phyloP scores from a whole-genome alignment of 2,888 invertebrate genomes.

The Tortricodes alternella region DNA sequence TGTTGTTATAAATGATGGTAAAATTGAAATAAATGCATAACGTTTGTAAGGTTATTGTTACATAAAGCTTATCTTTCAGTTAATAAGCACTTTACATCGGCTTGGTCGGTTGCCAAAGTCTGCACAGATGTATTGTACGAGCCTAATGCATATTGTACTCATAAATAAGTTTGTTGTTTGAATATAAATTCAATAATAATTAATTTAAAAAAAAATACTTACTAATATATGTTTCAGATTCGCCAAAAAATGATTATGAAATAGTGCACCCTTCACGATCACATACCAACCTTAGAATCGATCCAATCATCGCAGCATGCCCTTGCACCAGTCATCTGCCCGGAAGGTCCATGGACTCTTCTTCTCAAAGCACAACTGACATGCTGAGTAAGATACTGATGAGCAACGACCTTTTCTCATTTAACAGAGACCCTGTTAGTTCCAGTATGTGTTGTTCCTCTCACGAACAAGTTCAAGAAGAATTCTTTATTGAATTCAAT shows the following conservation, averaged over 20 bases:
- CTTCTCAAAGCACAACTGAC: constrained; percentile 46
- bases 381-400: constrained; percentile 59
- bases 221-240: constrained; percentile 27
- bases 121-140: no score
- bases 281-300: constrained; percentile 37
- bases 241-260: constrained; percentile 30
- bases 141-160: no score
- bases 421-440: constrained; percentile 49
- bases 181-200: no score
- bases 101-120: no score
- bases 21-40: no score
- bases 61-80: no score
- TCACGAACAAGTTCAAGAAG: constrained; percentile 61
- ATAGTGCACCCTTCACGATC: constrained; percentile 21
- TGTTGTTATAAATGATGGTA: no score
- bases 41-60: no score
- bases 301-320: constrained; percentile 51
- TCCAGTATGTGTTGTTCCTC: constrained; percentile 66
- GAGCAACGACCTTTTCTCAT: constrained; percentile 57
- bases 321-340: constrained; percentile 50
- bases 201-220: no score
- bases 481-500: constrained; percentile 56
- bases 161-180: background rate
- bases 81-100: no score
- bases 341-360: constrained; percentile 45